Evolutionary conservation across 1,140 invertebrate genomes (phyloP).

Genomic region (Dreissena rostriformis): DNA sequence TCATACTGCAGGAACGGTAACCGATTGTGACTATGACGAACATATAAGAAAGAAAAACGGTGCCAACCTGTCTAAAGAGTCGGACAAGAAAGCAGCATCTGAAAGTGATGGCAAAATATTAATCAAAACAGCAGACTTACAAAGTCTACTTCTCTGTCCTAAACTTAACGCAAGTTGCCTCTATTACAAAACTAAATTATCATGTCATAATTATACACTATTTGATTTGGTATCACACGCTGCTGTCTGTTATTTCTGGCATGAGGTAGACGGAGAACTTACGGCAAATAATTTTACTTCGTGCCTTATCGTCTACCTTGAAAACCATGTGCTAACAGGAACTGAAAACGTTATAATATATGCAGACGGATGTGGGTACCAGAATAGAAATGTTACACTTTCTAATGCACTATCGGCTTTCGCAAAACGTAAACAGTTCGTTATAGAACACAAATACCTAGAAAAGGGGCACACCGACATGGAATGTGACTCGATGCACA

Average conservation of each 20-base stretch:
- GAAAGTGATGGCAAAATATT: neutral
- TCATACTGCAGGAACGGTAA: conserved; percentile 34
- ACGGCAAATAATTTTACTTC: conserved; percentile 79
- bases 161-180: conserved; percentile 76
- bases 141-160: conserved; percentile 14
- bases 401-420: conserved; percentile 74
- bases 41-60: conserved; percentile 31
- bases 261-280: conserved; percentile 79
- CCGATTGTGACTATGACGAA: conserved; percentile 21
- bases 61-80: neutral
- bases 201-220: conserved; percentile 81
- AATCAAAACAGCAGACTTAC: conserved; percentile 13
- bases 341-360: conserved; percentile 62
- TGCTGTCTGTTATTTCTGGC: conserved; percentile 79
- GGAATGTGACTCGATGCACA: conserved; percentile 79
- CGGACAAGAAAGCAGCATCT: conserved; percentile 13
- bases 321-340: conserved; percentile 2
- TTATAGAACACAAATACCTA: conserved; percentile 79
- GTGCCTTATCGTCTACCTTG: conserved; percentile 77
- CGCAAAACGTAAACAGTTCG: conserved; percentile 66
- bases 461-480: conserved; percentile 81
- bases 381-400: conserved; percentile 75
- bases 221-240: conserved; percentile 77
- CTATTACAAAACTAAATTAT: conserved; percentile 81
- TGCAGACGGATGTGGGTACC: conserved; percentile 77